These are phyloP conservation scores for Atractosteus spatula DNA, from an alignment of 2,113 vertebrate species.

Conservation along the genomic window DNA sequence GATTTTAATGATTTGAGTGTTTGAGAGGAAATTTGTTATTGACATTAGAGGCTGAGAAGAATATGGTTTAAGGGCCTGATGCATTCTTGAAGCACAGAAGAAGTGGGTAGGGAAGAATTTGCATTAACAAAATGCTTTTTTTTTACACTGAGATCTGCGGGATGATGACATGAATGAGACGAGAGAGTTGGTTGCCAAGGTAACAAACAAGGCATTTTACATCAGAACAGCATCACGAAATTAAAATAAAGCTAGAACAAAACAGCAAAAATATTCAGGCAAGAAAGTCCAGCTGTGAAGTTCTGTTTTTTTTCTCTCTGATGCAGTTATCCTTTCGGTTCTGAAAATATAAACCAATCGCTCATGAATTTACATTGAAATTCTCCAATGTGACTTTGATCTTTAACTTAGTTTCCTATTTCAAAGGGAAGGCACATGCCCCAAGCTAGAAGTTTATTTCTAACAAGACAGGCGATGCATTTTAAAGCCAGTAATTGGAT, in stretches of 20 bases:
- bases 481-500: conserved; percentile 4
- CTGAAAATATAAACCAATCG: too few species aligned
- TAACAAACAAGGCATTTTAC: conserved; percentile 42
- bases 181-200: conserved; percentile 40
- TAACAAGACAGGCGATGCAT: neutral
- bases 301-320: conserved; percentile 21
- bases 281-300: conserved; percentile 11
- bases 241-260: conserved; percentile 31
- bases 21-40: neutral
- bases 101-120: conserved; percentile 25
- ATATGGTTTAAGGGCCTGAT: neutral
- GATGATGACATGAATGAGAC: conserved; percentile 44
- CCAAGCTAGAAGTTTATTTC: neutral
- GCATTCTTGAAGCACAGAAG: neutral
- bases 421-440: neutral
- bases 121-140: conserved; percentile 26
- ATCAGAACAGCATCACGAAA: conserved; percentile 29
- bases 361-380: conserved; percentile 12
- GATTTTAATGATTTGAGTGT: neutral
- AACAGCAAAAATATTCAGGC: conserved; percentile 17
- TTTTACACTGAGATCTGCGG: conserved; percentile 35
- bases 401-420: conserved; percentile 1
- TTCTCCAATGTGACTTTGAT: conserved; percentile 2
- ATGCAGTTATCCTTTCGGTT: neutral
- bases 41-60: neutral